Evolutionary conservation across 2,797 vertebrate genomes (phyloP).

Genomic region (Bucorvus abyssinicus): DNA sequence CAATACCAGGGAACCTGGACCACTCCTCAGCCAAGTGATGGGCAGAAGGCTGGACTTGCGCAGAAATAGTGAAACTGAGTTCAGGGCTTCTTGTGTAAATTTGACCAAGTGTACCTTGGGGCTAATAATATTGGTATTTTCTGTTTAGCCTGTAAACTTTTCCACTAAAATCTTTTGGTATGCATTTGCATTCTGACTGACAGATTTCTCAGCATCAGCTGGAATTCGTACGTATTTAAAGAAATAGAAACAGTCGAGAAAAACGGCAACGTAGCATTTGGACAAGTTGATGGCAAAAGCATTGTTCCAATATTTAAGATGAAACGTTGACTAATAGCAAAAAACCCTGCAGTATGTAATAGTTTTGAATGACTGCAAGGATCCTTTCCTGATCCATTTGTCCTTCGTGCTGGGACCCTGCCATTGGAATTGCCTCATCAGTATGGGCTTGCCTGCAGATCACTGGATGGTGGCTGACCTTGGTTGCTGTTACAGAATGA

Average conservation of each 20-base stretch:
- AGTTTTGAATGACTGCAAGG: not conserved
- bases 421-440: not conserved
- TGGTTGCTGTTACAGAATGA: not conserved
- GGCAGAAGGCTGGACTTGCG: not conserved
- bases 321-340: not conserved
- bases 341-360: not conserved
- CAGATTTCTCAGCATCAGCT: not conserved
- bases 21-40: not conserved
- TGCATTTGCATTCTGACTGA: not conserved
- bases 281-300: not conserved
- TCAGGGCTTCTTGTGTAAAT: not conserved
- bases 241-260: not conserved
- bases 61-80: not conserved
- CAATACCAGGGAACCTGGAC: not conserved
- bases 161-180: not conserved
- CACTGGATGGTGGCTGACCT: not conserved
- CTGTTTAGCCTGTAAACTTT: not conserved
- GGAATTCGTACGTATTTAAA: not conserved
- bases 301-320: not conserved
- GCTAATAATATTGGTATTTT: not conserved
- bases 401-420: not conserved
- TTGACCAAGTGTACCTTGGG: not conserved
- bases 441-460: not conserved
- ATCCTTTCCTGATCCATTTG: not conserved
- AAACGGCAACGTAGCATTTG: not conserved